Evolutionary conservation across 1,140 invertebrate genomes (phyloP).

Genomic region (Cyclina sinensis): DNA sequence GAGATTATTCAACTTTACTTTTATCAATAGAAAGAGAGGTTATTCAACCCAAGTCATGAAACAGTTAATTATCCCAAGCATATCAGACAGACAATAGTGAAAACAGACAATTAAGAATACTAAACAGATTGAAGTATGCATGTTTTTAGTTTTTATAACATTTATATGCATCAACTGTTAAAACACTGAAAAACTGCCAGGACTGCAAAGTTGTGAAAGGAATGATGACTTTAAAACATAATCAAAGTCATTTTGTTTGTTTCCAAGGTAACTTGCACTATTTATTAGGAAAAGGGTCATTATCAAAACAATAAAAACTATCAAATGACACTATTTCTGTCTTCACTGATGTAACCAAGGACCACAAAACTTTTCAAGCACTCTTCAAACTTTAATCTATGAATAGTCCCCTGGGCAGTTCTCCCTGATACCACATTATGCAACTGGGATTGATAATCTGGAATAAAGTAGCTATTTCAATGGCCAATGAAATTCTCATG

Average conservation of each 20-base stretch:
- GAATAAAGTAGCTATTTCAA: constrained; percentile 39
- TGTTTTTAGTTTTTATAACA: too few species aligned
- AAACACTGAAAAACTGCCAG: too few species aligned
- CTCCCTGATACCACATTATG: constrained; percentile 4
- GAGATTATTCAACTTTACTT: too few species aligned
- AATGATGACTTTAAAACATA: too few species aligned
- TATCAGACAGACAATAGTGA: too few species aligned
- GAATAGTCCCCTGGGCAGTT: background rate
- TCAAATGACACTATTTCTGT: constrained; percentile 44
- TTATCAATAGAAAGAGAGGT: too few species aligned
- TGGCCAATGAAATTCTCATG: constrained; percentile 52
- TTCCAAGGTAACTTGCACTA: background rate
- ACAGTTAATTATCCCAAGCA: too few species aligned
- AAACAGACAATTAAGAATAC: too few species aligned
- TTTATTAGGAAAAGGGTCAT: background rate
- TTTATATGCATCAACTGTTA: too few species aligned
- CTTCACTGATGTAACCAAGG: constrained; percentile 20
- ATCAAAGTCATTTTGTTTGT: background rate
- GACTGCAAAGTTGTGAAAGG: too few species aligned
- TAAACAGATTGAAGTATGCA: too few species aligned
- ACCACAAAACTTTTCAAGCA: constrained; percentile 5
- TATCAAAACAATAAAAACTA: constrained; percentile 39
- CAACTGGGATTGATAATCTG: constrained; percentile 23
- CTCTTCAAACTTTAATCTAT: constrained; percentile 35
- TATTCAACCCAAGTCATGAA: too few species aligned